phyloP scores from a whole-genome alignment of 2,888 invertebrate species.

The Incurvaria masculella region DNA sequence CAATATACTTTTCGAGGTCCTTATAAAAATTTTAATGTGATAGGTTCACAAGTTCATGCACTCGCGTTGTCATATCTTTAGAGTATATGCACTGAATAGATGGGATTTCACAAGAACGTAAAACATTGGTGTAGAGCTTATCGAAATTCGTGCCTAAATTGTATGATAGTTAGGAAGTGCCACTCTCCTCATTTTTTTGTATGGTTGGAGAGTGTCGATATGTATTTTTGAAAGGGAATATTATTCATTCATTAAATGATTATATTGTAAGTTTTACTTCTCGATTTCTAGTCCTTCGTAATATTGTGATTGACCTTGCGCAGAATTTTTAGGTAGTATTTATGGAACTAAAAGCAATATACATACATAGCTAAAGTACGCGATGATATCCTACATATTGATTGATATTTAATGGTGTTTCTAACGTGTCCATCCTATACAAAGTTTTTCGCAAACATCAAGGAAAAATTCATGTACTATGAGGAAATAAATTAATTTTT shows the following conservation, averaged over 20 bases:
- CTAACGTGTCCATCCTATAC: no score
- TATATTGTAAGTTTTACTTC: neutral
- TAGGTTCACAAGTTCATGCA: no score
- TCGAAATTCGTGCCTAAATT: neutral
- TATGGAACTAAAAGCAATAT: neutral
- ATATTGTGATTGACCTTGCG: neutral
- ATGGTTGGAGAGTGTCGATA: no score
- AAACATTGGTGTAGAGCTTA: neutral
- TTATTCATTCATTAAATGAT: neutral
- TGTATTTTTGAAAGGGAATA: neutral
- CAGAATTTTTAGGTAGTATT: neutral
- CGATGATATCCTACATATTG: neutral
- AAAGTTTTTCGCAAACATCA: no score
- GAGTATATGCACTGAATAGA: neutral
- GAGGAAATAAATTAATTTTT: no score
- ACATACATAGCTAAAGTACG: neutral
- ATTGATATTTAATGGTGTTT: neutral
- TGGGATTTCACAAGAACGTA: neutral
- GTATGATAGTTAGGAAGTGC: neutral
- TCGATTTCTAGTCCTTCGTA: neutral
- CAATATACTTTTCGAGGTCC: no score
- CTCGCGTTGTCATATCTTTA: neutral
- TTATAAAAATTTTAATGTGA: neutral
- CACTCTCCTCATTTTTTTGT: neutral
- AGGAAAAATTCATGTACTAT: no score